Evolutionary conservation across 2,888 invertebrate species (phyloP).

Genomic region (Monoplex corrugatus): DNA sequence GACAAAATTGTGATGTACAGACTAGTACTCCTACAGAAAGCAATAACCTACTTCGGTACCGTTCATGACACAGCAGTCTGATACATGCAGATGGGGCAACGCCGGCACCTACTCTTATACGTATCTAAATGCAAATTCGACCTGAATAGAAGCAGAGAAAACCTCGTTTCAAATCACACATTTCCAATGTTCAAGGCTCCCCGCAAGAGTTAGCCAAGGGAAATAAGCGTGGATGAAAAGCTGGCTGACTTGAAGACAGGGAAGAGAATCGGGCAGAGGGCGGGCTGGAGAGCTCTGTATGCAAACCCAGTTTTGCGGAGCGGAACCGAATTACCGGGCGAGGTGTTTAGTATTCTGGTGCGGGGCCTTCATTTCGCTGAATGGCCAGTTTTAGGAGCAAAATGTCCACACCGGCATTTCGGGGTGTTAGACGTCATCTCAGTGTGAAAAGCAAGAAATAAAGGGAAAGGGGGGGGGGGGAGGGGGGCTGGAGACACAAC

Average conservation of each 20-base stretch:
- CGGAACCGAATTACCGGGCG: slow-evolving; percentile 24
- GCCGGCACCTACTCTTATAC: too few relatives aligned
- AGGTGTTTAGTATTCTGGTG: slow-evolving; percentile 23
- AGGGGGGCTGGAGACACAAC: too few relatives aligned
- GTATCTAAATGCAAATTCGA: slow-evolving; percentile 5
- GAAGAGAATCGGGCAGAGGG: not conserved
- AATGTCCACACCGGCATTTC: not conserved
- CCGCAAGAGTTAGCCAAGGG: not conserved
- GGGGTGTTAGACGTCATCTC: not conserved
- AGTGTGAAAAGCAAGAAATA: too few relatives aligned
- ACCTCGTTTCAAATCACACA: not conserved
- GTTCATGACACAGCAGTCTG: too few relatives aligned
- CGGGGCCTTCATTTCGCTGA: slow-evolving; percentile 19
- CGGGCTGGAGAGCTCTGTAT: slow-evolving; percentile 7
- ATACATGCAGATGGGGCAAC: too few relatives aligned
- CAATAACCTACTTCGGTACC: too few relatives aligned
- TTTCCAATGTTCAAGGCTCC: not conserved
- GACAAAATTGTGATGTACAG: too few relatives aligned
- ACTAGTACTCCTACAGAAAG: too few relatives aligned
- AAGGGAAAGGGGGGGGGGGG: too few relatives aligned
- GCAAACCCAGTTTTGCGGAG: slow-evolving; percentile 33
- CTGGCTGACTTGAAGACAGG: not conserved
- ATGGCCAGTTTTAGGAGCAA: slow-evolving; percentile 5
- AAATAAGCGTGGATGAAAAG: not conserved
- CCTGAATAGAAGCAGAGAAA: not conserved